These are phyloP conservation scores for Nowickia ferox DNA, from an alignment of 2,888 invertebrate genomes.

Conservation along the genomic window DNA sequence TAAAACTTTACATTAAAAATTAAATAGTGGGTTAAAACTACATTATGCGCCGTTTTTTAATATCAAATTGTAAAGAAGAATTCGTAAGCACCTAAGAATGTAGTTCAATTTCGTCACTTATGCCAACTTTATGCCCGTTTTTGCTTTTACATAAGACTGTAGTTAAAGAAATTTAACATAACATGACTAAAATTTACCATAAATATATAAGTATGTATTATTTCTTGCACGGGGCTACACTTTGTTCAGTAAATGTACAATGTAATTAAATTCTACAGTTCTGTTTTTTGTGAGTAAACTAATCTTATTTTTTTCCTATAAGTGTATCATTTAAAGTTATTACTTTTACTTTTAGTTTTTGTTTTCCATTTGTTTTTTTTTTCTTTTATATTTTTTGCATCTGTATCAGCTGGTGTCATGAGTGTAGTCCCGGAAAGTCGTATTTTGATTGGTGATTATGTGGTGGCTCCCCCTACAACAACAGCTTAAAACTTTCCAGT, in stretches of 20 bases:
- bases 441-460: conserved; percentile 87
- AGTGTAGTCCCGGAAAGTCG: conserved; percentile 87
- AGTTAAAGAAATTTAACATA: too few species aligned
- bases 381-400: conserved; percentile 71
- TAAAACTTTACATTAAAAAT: too few species aligned
- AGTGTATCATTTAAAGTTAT: conserved; percentile 37
- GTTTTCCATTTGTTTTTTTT: conserved; percentile 68
- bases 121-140: too few species aligned
- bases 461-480: conserved; percentile 84
- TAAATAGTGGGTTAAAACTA: too few species aligned
- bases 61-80: too few species aligned
- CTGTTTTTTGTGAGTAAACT: background rate
- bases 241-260: background rate
- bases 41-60: too few species aligned
- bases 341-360: conserved; percentile 49
- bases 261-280: background rate
- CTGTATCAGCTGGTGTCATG: conserved; percentile 83
- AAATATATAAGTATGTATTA: conserved; percentile 12
- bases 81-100: too few species aligned
- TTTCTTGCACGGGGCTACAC: conserved; percentile 71
- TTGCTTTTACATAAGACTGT: too few species aligned
- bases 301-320: conserved; percentile 10
- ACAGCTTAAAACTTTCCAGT: conserved; percentile 73
- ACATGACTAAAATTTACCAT: too few species aligned
- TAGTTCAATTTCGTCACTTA: too few species aligned